Base-by-base conservation (phyloP, 2,797 vertebrate species). In the Threskiornis aethiopicus region DNA sequence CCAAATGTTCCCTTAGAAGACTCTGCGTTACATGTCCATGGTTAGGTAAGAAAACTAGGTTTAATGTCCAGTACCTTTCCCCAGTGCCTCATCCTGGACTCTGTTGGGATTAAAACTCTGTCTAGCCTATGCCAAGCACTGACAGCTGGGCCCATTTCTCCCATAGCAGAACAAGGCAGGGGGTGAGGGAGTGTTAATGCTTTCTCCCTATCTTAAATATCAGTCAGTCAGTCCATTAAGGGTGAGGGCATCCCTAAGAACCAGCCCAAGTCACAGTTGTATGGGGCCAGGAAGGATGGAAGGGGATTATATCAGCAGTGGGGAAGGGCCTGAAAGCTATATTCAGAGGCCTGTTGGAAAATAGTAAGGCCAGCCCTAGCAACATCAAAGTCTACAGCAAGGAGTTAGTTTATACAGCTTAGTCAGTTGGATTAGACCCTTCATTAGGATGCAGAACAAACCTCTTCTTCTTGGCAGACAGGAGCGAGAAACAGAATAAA, bases 401-500 rank as follows among this genome's bases (percentile, higher is more conserved):
- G 78, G 94, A 95, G 92, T 83, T 89, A 96, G 87, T 96, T 96
- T 70, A 83, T 78, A 54, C 19, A 95, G 79, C 55, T 93, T 13
- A 94, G 91, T 87, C 95, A 29, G 59, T 86, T 97, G 96, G 94
- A 95, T 90, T 65, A 33, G 28, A 46, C 47, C 64, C 96, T 95
- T 98, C 98, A 98, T 98, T 98, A 97, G 95, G 84, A 98, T 98
- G 97, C 98, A 94, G 76, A 69, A 89, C 76, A 95, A 95, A 66
- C 35, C 39, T 31, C 72, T 61, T 26, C 7, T 81, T 70, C 66
- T 87, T 95, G 86, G 97, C 98, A 98, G 96, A 91, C 81, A 92
- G 87, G 93, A 97, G 91, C 44, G 69, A 94, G 92, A 95, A 98
- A 97, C 94, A 97, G 96, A 98, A 96, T 95, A 93, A 96, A 97